Percentiles rank a stretch among this genome's conserved stretches.
Conservation (phyloP, 2,888 invertebrate species). For the Acleris emargana region DNA sequence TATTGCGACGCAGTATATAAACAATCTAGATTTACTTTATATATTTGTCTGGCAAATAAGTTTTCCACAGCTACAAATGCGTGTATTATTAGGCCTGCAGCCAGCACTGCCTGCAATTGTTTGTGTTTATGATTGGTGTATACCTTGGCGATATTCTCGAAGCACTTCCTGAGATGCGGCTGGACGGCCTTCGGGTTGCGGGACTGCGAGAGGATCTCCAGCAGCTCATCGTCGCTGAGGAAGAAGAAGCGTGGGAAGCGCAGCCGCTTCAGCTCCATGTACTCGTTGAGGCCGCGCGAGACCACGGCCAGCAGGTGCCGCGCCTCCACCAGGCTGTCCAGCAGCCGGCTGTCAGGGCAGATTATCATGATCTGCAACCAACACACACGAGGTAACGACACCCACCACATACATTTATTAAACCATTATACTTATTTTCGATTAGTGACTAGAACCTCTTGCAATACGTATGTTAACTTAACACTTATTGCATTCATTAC, state of each 20-base stretch:
- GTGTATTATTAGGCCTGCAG: too few relatives aligned
- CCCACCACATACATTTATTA: neutral
- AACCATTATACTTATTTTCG: too few relatives aligned
- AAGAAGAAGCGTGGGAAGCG: constrained; percentile 91
- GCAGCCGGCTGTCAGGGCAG: constrained; percentile 85
- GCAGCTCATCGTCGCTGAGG: constrained; percentile 91
- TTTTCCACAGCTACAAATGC: too few relatives aligned
- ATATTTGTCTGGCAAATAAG: too few relatives aligned
- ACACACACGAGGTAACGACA: neutral
- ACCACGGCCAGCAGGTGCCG: constrained; percentile 88
- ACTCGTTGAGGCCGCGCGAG: constrained; percentile 89
- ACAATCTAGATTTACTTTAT: too few relatives aligned
- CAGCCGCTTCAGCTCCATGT: constrained; percentile 89
- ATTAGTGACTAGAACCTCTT: too few relatives aligned
- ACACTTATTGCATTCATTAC: too few relatives aligned
- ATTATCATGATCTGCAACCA: constrained; percentile 83
- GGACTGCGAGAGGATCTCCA: constrained; percentile 92
- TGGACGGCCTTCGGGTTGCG: constrained; percentile 90
- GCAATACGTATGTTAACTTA: neutral
- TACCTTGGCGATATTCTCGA: constrained; percentile 90
- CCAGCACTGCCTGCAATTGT: too few relatives aligned
- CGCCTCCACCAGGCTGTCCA: constrained; percentile 88
- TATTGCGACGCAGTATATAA: too few relatives aligned
- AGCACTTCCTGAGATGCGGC: constrained; percentile 92
- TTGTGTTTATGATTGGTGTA: neutral